Conservation (phyloP, 2,797 vertebrate genomes). For the Champsocephalus esox region DNA sequence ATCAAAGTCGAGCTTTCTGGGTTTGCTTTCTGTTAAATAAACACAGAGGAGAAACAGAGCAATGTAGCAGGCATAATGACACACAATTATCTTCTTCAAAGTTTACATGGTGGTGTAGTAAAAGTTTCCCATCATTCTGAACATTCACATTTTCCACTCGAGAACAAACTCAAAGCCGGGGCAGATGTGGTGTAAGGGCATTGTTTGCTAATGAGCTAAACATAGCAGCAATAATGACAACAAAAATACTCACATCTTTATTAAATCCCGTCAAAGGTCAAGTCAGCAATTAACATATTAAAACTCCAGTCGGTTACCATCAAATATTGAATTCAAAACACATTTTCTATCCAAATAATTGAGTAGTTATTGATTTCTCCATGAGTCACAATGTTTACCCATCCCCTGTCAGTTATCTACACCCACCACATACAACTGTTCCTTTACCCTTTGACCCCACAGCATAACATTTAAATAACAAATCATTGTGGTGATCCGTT, state of each 20-base stretch:
- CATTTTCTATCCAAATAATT: neutral
- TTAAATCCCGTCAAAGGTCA: neutral
- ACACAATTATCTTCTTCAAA: constrained; percentile 79
- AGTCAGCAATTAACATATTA: no score
- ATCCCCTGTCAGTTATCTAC: neutral
- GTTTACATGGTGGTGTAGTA: constrained; percentile 80
- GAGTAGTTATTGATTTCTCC: no score
- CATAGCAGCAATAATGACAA: constrained; percentile 20
- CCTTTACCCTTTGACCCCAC: constrained; percentile 29
- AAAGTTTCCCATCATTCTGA: constrained; percentile 78
- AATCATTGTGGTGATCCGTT: no score
- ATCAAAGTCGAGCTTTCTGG: constrained; percentile 78
- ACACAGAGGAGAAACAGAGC: constrained; percentile 74
- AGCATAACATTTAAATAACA: neutral
- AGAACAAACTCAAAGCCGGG: constrained; percentile 37
- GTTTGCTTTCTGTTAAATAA: constrained; percentile 83
- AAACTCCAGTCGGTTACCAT: no score
- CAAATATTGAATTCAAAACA: neutral
- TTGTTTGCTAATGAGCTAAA: constrained; percentile 54
- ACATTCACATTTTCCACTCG: constrained; percentile 68
- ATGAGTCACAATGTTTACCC: no score
- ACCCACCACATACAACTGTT: neutral
- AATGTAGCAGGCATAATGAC: constrained; percentile 77
- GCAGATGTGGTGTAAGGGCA: constrained; percentile 39
- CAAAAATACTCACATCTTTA: constrained; percentile 8